Percentiles rank a stretch among this genome's conserved stretches.
Evolutionary conservation across 64 coral and sea anemone species (phyloP).

Genomic region (Montipora cactus): DNA sequence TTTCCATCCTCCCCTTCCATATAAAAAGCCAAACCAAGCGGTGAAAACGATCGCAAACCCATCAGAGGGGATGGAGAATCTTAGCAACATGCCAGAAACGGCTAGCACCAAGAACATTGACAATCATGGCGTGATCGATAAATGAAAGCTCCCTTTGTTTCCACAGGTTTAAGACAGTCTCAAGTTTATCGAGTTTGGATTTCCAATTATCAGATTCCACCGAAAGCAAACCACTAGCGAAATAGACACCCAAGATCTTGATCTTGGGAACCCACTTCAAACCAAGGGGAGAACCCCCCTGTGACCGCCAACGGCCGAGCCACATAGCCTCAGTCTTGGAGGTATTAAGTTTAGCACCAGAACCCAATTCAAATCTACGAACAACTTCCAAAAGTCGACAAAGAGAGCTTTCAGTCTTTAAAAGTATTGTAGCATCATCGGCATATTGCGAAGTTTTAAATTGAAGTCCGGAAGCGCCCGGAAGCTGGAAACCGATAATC

Average conservation of each 20-base stretch:
- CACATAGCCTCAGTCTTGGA: constrained; percentile 29
- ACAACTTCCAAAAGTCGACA: background rate
- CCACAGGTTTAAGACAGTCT: background rate
- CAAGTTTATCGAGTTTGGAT: background rate
- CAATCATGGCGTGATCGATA: background rate
- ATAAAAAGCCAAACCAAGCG: background rate
- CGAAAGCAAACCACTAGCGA: background rate
- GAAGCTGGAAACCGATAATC: constrained; percentile 15
- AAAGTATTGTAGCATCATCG: constrained; percentile 15
- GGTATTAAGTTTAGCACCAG: background rate
- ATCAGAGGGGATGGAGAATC: background rate
- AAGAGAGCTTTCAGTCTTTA: background rate
- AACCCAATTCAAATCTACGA: background rate
- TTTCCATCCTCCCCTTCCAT: background rate
- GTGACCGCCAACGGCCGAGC: background rate
- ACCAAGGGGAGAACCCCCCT: background rate
- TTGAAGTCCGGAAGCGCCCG: background rate
- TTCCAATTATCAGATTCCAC: constrained; percentile 40
- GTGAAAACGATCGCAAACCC: background rate
- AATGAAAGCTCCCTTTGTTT: background rate
- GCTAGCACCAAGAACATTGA: background rate
- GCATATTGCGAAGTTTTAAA: constrained; percentile 28
- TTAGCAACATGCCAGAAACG: background rate
- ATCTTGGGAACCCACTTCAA: constrained; percentile 10
- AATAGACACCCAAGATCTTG: constrained; percentile 11